Base-by-base conservation (phyloP, 2,888 invertebrate species). In the Acronicta aceris region DNA sequence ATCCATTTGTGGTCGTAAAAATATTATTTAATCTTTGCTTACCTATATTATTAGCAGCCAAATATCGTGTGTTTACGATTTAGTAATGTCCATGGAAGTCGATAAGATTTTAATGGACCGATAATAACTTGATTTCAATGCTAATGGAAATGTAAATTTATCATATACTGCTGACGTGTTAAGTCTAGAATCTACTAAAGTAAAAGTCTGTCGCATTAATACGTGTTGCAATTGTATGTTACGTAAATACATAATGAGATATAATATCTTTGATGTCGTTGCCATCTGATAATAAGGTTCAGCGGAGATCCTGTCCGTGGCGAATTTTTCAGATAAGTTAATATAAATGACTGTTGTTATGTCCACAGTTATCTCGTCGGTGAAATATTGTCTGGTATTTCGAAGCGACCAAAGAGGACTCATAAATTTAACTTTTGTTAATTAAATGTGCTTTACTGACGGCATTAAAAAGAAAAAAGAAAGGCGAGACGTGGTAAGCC, bases 271-370 rank as follows among this genome's bases (percentile, higher is more conserved):
- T 48, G 43, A 74, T 67, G 50, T 67, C 55, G 45, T 61, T 55
- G 62, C 61, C 48, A 78, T 72, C 78, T 60, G 65, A 71, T 67
- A 70, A 63, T 36, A 63, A 65, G 59, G 47, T 58, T 63, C 61
- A 59, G 27, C 43, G 60, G 68, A 64, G 62, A 75, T 73, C 59
- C 61, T 62, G 66, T 65, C 56, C 17, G 16, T 53, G 65, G 38
- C 58, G 57, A 62, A 64, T 64, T 62, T 50, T 50, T 53, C 59
- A 56, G 68, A 68, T 70, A 70, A 60, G 67, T 59, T 62, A 70
- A 76, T 68, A 76, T 72, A 79, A 76, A 79, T 70, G 55, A 59
- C 55, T 56, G 74, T 61, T 64, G 71, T 76, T 68, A 56, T 53
- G 55, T 61, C 48, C 13, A 51, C 57, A 68, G 73, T 71, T 74